These are phyloP conservation scores for Psammodynastes pulverulentus DNA, from an alignment of 2,113 vertebrate species.

Conservation along the genomic window DNA sequence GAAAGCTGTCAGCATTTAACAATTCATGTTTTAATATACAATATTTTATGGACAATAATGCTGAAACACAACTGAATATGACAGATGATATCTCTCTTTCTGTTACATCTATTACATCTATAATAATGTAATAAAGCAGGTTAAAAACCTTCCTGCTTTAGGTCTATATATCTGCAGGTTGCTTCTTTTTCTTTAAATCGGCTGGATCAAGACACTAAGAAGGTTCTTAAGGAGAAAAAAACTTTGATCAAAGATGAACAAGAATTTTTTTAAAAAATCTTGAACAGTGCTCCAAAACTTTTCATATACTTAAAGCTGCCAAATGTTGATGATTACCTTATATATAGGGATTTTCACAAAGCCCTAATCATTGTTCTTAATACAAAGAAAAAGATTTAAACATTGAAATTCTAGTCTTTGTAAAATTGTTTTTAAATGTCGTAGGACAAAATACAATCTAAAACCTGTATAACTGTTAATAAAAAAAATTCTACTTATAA, in stretches of 20 bases:
- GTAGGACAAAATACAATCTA: neutral
- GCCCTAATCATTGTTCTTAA: neutral
- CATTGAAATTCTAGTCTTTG: neutral
- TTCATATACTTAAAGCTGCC: neutral
- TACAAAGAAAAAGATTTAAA: neutral
- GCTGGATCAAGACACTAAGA: neutral
- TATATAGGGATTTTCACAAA: neutral
- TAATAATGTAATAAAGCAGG: neutral
- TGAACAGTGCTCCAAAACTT: neutral
- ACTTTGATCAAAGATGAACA: neutral
- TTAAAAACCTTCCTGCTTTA: neutral
- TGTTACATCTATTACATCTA: constrained; percentile 1
- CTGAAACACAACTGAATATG: constrained; percentile 25
- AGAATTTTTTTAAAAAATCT: neutral
- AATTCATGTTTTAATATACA: neutral
- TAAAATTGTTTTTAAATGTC: neutral
- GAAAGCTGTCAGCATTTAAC: constrained; percentile 29
- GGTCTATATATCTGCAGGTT: neutral
- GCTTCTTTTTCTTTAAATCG: neutral
- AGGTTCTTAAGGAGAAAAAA: neutral
- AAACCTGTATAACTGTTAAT: neutral
- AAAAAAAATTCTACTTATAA: neutral
- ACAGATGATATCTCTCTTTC: constrained; percentile 1
- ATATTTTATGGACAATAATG: constrained; percentile 37
- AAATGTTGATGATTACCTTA: neutral